Evolutionary conservation across 2,113 vertebrate species (phyloP).

Genomic region (Potamarius usumacintae): DNA sequence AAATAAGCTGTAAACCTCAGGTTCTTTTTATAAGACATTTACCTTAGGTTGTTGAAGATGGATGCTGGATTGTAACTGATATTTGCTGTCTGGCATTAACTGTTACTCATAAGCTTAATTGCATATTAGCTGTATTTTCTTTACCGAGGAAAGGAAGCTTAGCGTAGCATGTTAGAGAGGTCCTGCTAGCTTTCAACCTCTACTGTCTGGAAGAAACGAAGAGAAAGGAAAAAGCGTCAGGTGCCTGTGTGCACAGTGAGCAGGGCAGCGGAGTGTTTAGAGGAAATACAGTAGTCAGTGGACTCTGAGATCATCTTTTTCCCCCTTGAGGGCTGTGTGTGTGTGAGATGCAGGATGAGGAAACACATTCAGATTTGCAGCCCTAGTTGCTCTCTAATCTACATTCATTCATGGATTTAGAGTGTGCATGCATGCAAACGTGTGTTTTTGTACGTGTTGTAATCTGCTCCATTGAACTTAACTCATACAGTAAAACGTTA

Average conservation of each 20-base stretch:
- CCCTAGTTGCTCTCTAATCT: conserved; percentile 22
- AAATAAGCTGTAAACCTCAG: not conserved
- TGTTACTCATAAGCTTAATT: conserved; percentile 62
- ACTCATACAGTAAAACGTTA: conserved; percentile 32
- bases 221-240: not conserved
- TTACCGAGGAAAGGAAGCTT: conserved; percentile 68
- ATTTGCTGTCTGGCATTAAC: conserved; percentile 62
- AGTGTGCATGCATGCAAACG: not conserved
- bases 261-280: conserved; percentile 10
- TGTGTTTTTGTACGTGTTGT: not conserved
- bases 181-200: conserved; percentile 6
- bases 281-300: conserved; percentile 35
- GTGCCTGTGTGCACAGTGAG: not conserved
- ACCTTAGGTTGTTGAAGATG: not conserved
- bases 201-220: not conserved
- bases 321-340: not conserved
- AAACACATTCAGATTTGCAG: conserved; percentile 9
- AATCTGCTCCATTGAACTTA: conserved; percentile 32
- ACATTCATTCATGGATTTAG: conserved; percentile 10
- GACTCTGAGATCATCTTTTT: conserved; percentile 40
- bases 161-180: conserved; percentile 61
- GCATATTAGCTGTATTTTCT: conserved; percentile 62
- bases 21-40: conserved; percentile 16
- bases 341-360: not conserved
- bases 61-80: conserved; percentile 45